These are phyloP conservation scores for Shinisaurus crocodilurus DNA, from an alignment of 2,113 vertebrate genomes.

Conservation along the genomic window DNA sequence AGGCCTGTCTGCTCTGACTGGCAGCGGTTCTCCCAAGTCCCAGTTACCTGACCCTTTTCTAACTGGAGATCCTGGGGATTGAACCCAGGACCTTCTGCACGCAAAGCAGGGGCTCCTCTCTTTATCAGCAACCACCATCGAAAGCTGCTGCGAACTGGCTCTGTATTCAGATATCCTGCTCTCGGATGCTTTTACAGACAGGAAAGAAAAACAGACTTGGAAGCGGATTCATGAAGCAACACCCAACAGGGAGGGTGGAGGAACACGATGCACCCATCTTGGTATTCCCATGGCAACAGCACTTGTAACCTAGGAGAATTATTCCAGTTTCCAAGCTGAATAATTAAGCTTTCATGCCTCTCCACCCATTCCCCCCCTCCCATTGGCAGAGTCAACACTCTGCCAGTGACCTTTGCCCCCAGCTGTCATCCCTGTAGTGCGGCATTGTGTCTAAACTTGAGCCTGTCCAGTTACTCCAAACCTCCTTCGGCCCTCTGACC, in stretches of 20 bases:
- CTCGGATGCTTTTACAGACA: too few relatives aligned
- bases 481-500: neutral
- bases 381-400: too few relatives aligned
- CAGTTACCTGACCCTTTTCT: too few relatives aligned
- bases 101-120: too few relatives aligned
- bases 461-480: slow-evolving; percentile 52
- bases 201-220: neutral
- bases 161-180: neutral
- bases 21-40: too few relatives aligned
- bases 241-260: neutral
- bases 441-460: neutral
- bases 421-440: neutral
- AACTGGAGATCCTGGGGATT: too few relatives aligned
- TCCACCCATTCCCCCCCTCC: neutral
- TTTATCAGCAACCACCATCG: neutral
- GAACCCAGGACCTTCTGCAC: neutral
- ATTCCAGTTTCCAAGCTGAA: neutral
- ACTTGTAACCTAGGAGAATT: neutral
- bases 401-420: neutral
- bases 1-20: too few relatives aligned
- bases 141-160: neutral
- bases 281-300: neutral
- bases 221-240: neutral
- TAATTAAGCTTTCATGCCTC: neutral
- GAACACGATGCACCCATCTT: neutral